These are phyloP conservation scores for Chanos chanos DNA, from an alignment of 2,797 vertebrate species.

Conservation along the genomic window DNA sequence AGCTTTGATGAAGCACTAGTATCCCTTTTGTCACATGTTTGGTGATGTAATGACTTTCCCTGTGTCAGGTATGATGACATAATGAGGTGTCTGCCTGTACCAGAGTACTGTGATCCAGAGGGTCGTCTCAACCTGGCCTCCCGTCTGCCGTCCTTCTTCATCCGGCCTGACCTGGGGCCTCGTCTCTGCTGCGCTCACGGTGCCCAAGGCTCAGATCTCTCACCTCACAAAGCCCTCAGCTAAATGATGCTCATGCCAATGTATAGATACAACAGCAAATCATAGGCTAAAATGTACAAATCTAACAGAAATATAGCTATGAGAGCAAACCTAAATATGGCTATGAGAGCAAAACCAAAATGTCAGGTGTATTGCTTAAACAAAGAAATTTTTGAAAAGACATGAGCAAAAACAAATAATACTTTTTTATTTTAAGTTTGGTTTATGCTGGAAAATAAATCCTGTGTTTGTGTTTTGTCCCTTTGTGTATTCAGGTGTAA, in stretches of 20 bases:
- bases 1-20: background rate
- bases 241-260: background rate
- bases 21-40: background rate
- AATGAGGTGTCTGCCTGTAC: constrained; percentile 88
- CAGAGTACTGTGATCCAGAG: constrained; percentile 96
- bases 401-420: no score
- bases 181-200: constrained; percentile 93
- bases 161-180: constrained; percentile 92
- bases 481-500: constrained; percentile 74
- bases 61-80: constrained; percentile 86
- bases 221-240: constrained; percentile 1
- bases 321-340: no score
- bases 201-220: constrained; percentile 45
- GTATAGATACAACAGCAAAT: no score
- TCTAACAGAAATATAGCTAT: no score
- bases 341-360: no score
- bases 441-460: no score
- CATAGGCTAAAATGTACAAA: no score
- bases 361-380: no score
- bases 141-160: constrained; percentile 93
- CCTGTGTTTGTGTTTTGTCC: background rate
- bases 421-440: no score
- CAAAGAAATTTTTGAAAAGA: no score
- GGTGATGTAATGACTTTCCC: background rate
- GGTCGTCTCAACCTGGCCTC: constrained; percentile 93